Evolutionary conservation across 2,113 vertebrate genomes (phyloP).

Genomic region (Amia ocellicauda): DNA sequence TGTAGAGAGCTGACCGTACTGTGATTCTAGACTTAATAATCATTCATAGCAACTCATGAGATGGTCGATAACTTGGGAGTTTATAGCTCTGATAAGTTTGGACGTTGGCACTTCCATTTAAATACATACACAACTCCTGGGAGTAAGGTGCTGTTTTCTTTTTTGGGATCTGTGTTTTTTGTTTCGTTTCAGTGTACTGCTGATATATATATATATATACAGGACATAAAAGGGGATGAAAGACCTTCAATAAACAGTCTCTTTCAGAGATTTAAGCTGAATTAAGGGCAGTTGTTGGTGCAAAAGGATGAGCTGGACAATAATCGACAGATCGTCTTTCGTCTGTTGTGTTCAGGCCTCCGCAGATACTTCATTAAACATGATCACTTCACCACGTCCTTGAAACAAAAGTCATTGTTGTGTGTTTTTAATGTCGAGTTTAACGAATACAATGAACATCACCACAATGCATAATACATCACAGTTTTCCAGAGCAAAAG

Average conservation of each 20-base stretch:
- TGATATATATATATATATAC: slow-evolving; percentile 34
- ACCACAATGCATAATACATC: too few relatives aligned
- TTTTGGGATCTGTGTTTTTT: slow-evolving; percentile 18
- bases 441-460: too few relatives aligned
- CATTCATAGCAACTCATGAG: slow-evolving; percentile 79
- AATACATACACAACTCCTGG: slow-evolving; percentile 72
- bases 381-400: not conserved
- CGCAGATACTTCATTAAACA: not conserved
- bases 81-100: slow-evolving; percentile 77
- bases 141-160: slow-evolving; percentile 84
- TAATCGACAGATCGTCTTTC: too few relatives aligned
- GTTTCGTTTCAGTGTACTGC: slow-evolving; percentile 35
- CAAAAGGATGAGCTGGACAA: too few relatives aligned
- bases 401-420: too few relatives aligned
- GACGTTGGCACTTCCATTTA: slow-evolving; percentile 77
- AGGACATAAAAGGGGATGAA: slow-evolving; percentile 32
- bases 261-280: slow-evolving; percentile 65
- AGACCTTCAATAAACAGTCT: slow-evolving; percentile 31
- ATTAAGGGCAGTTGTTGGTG: not conserved
- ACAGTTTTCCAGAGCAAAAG: too few relatives aligned
- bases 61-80: slow-evolving; percentile 80
- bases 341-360: too few relatives aligned
- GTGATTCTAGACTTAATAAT: slow-evolving; percentile 80
- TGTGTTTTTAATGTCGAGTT: too few relatives aligned
- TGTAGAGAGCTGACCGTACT: slow-evolving; percentile 86